Evolutionary conservation across 2,113 vertebrate species (phyloP).

Genomic region (Chionis minor): DNA sequence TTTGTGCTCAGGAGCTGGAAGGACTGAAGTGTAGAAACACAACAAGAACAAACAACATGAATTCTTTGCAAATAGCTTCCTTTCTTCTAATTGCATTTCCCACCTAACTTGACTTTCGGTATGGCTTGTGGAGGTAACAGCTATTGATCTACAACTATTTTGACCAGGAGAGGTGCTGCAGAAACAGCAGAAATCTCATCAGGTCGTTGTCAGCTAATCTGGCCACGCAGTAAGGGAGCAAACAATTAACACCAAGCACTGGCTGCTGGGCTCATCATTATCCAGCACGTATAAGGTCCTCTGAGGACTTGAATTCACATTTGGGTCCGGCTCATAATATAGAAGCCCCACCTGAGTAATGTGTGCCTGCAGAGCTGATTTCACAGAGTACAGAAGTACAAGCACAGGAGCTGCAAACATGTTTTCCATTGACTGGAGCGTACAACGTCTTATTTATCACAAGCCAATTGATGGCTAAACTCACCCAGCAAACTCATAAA

Average conservation of each 20-base stretch:
- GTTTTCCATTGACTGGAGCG: conserved; percentile 22
- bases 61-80: conserved; percentile 33
- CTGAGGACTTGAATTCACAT: background rate
- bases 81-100: conserved; percentile 44
- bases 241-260: conserved; percentile 48
- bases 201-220: conserved; percentile 58
- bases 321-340: background rate
- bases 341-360: background rate
- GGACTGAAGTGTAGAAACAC: background rate
- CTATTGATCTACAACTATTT: conserved; percentile 58
- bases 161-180: conserved; percentile 20
- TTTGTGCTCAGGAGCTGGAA: background rate
- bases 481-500: conserved; percentile 58
- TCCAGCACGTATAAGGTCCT: conserved; percentile 20
- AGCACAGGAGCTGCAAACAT: conserved; percentile 15
- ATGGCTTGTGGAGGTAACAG: conserved; percentile 23
- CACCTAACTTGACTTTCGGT: background rate
- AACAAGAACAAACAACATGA: background rate
- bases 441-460: conserved; percentile 57
- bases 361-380: background rate
- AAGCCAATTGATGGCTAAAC: conserved; percentile 39
- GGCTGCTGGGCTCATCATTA: conserved; percentile 30
- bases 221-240: conserved; percentile 19
- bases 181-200: conserved; percentile 54
- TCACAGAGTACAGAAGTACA: background rate